These are phyloP conservation scores for Trichoplusia ni DNA, from an alignment of 1,140 invertebrate species.

Conservation along the genomic window DNA sequence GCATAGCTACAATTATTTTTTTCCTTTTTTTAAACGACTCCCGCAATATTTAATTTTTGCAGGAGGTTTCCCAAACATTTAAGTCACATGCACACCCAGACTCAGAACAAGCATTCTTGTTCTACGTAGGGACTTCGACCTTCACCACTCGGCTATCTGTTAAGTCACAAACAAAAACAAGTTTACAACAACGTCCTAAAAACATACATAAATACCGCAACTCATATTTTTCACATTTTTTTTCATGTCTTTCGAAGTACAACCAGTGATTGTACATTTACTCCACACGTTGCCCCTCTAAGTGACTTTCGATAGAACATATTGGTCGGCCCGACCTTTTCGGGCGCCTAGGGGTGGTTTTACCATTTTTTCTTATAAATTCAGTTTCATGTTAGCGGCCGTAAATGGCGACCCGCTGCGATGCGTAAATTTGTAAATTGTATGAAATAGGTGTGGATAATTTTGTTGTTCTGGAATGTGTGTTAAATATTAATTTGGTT, in stretches of 20 bases:
- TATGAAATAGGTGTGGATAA: conserved; percentile 7
- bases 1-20: too few species aligned
- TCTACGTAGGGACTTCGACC: too few species aligned
- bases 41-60: too few species aligned
- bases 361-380: conserved; percentile 65
- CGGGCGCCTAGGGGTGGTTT: conserved; percentile 52
- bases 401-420: neutral
- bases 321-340: conserved; percentile 51
- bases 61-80: too few species aligned
- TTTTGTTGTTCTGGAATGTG: conserved; percentile 1
- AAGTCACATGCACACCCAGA: too few species aligned
- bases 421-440: conserved; percentile 28
- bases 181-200: neutral
- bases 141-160: too few species aligned
- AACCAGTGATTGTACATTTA: conserved; percentile 32
- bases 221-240: neutral
- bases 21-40: too few species aligned
- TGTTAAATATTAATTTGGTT: conserved; percentile 1
- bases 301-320: conserved; percentile 64
- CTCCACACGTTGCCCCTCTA: conserved; percentile 45
- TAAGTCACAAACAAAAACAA: neutral
- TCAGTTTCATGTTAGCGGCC: conserved; percentile 50
- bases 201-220: neutral
- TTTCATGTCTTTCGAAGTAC: neutral
- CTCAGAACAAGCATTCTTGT: too few species aligned